Evolutionary conservation across 2,888 invertebrate species (phyloP).

Genomic region (Omphaloscelis lunosa): DNA sequence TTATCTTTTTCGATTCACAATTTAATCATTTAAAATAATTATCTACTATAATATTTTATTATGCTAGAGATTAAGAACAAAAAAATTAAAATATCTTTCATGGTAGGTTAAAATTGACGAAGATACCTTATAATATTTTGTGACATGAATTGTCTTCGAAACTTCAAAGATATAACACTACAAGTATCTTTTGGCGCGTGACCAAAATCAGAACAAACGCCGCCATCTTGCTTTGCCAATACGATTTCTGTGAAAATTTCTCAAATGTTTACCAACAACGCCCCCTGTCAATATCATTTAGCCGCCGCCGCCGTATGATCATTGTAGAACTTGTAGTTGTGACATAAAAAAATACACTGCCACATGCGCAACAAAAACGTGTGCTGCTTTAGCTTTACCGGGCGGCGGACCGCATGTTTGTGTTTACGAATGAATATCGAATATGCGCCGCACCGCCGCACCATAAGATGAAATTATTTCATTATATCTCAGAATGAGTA

Average conservation of each 20-base stretch:
- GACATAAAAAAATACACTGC: not conserved
- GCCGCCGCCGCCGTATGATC: not conserved
- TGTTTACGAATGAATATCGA: no score
- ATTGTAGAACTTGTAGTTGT: not conserved
- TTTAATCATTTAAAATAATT: conserved; percentile 26
- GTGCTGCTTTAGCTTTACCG: no score
- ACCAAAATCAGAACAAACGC: not conserved
- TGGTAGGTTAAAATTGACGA: conserved; percentile 1
- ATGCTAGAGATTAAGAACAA: conserved; percentile 6
- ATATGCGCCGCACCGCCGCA: no score
- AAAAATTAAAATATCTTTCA: not conserved
- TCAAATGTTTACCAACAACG: not conserved
- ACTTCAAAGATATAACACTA: not conserved
- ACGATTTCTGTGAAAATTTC: not conserved
- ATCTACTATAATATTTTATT: conserved; percentile 9
- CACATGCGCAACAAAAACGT: not conserved
- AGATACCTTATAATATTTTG: not conserved
- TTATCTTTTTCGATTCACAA: conserved; percentile 9
- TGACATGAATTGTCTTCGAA: conserved; percentile 22
- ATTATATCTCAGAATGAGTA: no score
- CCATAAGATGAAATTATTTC: no score
- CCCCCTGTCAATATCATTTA: no score
- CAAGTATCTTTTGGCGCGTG: not conserved
- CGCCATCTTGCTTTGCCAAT: not conserved
- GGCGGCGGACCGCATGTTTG: no score